phyloP scores from a whole-genome alignment of 2,113 vertebrate genomes.

The Jaculus jaculus region DNA sequence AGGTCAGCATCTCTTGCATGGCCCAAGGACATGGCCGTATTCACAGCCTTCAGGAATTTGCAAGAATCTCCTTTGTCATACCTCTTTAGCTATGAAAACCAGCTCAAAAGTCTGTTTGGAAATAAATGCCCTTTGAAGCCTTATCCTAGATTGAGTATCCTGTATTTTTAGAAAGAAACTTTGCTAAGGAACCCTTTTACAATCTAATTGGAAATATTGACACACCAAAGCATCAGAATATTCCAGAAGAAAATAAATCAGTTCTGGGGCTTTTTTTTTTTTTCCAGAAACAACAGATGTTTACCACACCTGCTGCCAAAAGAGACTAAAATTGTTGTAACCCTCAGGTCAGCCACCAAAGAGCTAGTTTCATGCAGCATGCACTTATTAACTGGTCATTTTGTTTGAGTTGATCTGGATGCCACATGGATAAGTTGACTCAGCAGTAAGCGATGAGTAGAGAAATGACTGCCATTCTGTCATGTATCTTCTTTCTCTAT shows the following conservation, averaged over 20 bases:
- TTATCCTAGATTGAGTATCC: constrained; percentile 40
- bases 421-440: not conserved
- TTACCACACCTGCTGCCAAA: not conserved
- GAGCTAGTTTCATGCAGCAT: not conserved
- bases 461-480: rapidly evolving
- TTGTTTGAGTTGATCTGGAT: not conserved
- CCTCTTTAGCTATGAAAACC: constrained; percentile 33
- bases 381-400: constrained; percentile 3
- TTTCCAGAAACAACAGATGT: constrained; percentile 2
- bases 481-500: not conserved
- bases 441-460: not conserved
- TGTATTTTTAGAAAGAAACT: constrained; percentile 42
- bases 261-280: not conserved
- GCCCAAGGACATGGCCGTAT: not conserved
- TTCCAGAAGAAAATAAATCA: constrained; percentile 1
- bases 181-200: constrained; percentile 39
- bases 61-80: not conserved
- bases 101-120: constrained; percentile 16
- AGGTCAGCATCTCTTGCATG: constrained; percentile 31
- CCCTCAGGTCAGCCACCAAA: not conserved
- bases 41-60: not conserved
- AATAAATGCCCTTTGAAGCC: constrained; percentile 19
- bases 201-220: constrained; percentile 24
- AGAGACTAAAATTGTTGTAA: not conserved
- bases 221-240: not conserved